Evolutionary conservation across 2,888 invertebrate genomes (phyloP), one percentile per base, ranked within the genome.

Genomic region (Tenthredo mesomela): DNA sequence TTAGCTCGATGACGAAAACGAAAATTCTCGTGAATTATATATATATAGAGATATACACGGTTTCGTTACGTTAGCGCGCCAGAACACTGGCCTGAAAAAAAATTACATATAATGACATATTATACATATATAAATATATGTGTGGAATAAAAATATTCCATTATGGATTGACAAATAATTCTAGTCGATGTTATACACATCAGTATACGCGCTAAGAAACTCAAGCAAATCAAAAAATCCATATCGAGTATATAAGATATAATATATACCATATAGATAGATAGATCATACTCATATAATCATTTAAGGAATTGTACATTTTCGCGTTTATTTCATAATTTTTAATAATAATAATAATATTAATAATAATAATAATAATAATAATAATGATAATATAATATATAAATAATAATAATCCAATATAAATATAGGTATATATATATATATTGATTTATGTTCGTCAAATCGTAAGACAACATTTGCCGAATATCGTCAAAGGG

Each of bases 101-200:
- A 73, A 73, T 21, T 43, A 43, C 43, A 18, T 73, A 43, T 73
- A 73, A 70, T 70, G 7, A 77, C 18, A 40, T 4, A 29, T n/a
- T n/a, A 40, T 73, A 80, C 12, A 25, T 10, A 25, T 5, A 40
- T 73, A 33, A 2, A 43, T 29, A 29, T 29, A 29, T 29, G 29
- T 29, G 40, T 61, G 61, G 40, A 21, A 61, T 25, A 25, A 3
- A 80, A n/a, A 61, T 58, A 80, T 58, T 80, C 80, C 61, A 40
- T 61, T 61, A 12, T 40, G 58, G 25, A 84, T 86, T 84, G 80
- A 86, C 84, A 87, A 87, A 84, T 86, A 86, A 86, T 85, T 87
- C 86, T 87, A 87, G 87, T 87, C 87, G 86, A 84, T 86, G 86
- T 33, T 61, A 33, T 86, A 84, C 80, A 43, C 84, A 78, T 84